Base-by-base conservation (phyloP, 2,113 vertebrate genomes). In the Prunella fulvescens region DNA sequence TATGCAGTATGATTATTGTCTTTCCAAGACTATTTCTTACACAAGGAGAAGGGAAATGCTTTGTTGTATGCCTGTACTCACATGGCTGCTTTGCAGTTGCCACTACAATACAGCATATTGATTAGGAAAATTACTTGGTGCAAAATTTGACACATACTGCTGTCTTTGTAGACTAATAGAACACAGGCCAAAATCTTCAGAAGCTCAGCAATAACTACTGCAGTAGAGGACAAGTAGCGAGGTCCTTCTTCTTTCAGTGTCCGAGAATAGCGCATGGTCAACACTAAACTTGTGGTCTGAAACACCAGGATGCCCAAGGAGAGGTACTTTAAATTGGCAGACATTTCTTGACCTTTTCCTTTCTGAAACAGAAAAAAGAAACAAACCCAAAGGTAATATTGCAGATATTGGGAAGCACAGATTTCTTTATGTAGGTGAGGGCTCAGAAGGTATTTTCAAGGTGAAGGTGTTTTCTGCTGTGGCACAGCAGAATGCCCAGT, bases 191-290 rank as follows among this genome's bases (percentile, higher is more conserved):
- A 88, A 95, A 99, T 99, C 98, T 99, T 99, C 97, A 99, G 96
- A 77, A 99, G 95, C 95, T 99, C 99, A 45, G 99, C 99, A 91
- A 98, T 97, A 95, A 99, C 99, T 92, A 99, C 99, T 12, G 99
- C 99, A 19, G 99, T 99, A 58, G 99, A 99, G 74, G 99, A 99
- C 50, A 99, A 98, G 97, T 99, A 99, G 31, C 99, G 99, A 18
- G 99, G 99, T 42, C 99, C 99, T 29, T 99, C 99, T 40, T 98
- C 98, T 96, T 98, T 99, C 90, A 99, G 97, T 7, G 99, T 99
- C 71, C 99, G 99, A 79, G 99, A 99, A 96, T 99, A 99, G 57
- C 99, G 99, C 99, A 99, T 99, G 53, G 99, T 99, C 90, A 99
- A 98, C 87, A 99, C 99, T 97, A 99, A 98, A 83, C 99, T 99